Percentiles rank a stretch among this genome's conserved stretches.
Evolutionary conservation across 2,113 vertebrate species (phyloP).

Genomic region (Podarcis muralis): DNA sequence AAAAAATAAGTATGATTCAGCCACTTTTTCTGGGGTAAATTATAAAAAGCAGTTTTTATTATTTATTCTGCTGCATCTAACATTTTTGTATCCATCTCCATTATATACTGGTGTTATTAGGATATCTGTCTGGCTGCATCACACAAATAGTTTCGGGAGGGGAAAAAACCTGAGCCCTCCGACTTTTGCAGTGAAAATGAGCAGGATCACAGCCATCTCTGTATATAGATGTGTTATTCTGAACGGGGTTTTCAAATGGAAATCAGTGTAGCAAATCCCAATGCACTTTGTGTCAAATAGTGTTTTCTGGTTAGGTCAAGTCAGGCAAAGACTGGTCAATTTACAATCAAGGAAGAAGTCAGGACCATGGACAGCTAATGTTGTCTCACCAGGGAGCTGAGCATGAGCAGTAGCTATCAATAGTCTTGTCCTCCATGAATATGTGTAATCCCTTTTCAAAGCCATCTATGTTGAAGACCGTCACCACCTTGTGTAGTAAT

Average conservation of each 20-base stretch:
- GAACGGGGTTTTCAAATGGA: neutral
- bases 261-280: too few species aligned
- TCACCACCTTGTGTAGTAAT: neutral
- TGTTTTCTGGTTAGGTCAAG: too few species aligned
- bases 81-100: constrained; percentile 19
- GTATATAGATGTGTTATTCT: neutral
- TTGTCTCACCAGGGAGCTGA: too few species aligned
- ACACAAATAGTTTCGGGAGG: too few species aligned
- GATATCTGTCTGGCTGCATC: neutral
- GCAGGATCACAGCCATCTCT: neutral
- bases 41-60: constrained; percentile 47
- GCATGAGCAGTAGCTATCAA: neutral
- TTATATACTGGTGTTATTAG: neutral
- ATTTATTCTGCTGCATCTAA: constrained; percentile 9
- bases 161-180: too few species aligned
- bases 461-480: neutral
- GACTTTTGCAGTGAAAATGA: neutral
- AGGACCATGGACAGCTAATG: neutral
- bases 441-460: neutral
- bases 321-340: too few species aligned
- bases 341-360: neutral
- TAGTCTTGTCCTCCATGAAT: neutral
- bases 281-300: too few species aligned
- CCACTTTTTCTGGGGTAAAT: constrained; percentile 40
- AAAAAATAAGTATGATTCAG: constrained; percentile 54